These are phyloP conservation scores for Crepidodera aurea DNA, from an alignment of 2,888 invertebrate species.

Conservation along the genomic window DNA sequence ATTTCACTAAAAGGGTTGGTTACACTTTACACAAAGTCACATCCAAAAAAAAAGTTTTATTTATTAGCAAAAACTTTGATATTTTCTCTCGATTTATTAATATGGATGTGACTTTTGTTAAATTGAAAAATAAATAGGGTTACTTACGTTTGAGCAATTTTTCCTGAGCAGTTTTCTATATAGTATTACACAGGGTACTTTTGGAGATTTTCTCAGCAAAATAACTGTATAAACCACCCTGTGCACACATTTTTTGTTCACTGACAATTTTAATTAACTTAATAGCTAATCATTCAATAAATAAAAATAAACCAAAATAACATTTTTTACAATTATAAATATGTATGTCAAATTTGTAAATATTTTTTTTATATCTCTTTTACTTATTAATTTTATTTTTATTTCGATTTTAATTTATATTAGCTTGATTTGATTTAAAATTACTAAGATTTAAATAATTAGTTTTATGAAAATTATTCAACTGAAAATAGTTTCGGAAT, in stretches of 20 bases:
- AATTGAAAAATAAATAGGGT: slow-evolving; percentile 18
- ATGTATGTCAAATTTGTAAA: no score
- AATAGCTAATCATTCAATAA: neutral
- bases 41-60: slow-evolving; percentile 16
- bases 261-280: neutral
- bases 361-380: no score
- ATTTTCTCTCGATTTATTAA: neutral
- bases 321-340: no score
- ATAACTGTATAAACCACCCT: neutral
- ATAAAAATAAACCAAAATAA: no score
- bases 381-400: no score
- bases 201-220: neutral
- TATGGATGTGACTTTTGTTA: slow-evolving; percentile 20
- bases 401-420: no score
- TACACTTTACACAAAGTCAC: slow-evolving; percentile 15
- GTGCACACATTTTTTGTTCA: neutral
- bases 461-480: no score
- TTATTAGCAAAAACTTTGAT: neutral
- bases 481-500: no score
- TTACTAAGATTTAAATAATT: no score
- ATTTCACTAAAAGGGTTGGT: neutral
- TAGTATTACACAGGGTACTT: neutral
- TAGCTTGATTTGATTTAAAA: no score
- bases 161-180: slow-evolving; percentile 33
- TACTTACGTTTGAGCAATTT: slow-evolving; percentile 21